Base-by-base conservation (phyloP, 2,113 vertebrate species). In the Chaetops frenatus region DNA sequence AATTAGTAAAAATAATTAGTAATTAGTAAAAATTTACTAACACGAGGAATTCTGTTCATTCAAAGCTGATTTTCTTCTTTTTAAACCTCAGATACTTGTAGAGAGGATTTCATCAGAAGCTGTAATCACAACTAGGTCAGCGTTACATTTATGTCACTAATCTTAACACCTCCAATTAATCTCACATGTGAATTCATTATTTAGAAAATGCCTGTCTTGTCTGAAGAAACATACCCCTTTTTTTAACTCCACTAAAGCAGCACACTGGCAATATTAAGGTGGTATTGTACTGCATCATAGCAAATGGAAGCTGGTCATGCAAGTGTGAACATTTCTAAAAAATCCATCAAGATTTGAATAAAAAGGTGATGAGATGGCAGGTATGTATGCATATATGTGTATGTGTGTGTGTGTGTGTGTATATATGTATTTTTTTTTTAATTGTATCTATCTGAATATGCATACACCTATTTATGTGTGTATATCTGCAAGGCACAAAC, bases 111-210 rank as follows among this genome's bases (percentile, higher is more conserved):
- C n/a, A 51, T 84, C 60, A 92, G 70, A 61, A 78, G 11, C 11
- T 56, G 27, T 71, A 66, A 70, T 54, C 76, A 35, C 47, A 90
- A 58, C 14, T 84, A 71, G 57, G 40, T 82, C 62, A 86, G 16
- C 7, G 10, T 31, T 54, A 33, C 21, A 20, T 76, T 90, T 61
- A 36, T 65, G 17, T 56, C 56, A 65, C 40, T 83, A n/a, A 66
- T 86, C n/a, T 79, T 85, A 74, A 88, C 77, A 88, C 64, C 28
- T 93, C 44, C 21, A 66, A 57, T 47, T 93, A 88, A 77, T 61
- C 38, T 73, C 7, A 1, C 27, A 50, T 0, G 1, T 58, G 36
- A 81, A 71, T 33, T 92, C 44, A 31, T 71, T 58, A 36, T 81
- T 89, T 66, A 65, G 61, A 60, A 90, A 93, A 84, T 31, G 9